Conservation (phyloP, 1,140 invertebrate species). For the Piezodorus guildinii region DNA sequence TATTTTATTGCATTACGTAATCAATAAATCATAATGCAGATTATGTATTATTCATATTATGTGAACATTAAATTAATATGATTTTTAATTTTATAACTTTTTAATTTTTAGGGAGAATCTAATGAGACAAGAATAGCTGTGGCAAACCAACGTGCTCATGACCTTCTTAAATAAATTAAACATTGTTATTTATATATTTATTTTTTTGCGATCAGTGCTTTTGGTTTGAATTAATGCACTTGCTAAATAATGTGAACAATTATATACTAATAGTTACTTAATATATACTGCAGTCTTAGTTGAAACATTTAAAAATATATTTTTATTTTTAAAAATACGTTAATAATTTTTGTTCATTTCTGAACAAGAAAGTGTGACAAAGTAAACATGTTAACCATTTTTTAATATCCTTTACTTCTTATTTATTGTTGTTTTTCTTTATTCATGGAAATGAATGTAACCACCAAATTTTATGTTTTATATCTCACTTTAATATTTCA, state of each 20-base stretch:
- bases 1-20: too few relatives aligned
- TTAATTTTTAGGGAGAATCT: constrained; percentile 36
- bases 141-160: constrained; percentile 71
- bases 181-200: not conserved
- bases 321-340: not conserved
- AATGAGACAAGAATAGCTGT: constrained; percentile 65
- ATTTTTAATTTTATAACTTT: not conserved
- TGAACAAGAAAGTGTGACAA: not conserved
- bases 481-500: not conserved
- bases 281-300: not conserved
- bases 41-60: too few relatives aligned
- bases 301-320: not conserved
- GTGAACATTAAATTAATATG: not conserved
- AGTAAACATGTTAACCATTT: not conserved
- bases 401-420: not conserved
- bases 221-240: not conserved
- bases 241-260: not conserved
- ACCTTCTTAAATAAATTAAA: constrained; percentile 58
- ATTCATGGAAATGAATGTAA: not conserved
- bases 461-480: not conserved
- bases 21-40: too few relatives aligned
- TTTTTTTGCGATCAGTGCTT: constrained; percentile 4
- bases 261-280: not conserved
- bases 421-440: not conserved
- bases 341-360: not conserved